Base-by-base conservation (phyloP, 1,140 invertebrate genomes). In the Diorhabda sublineata region DNA sequence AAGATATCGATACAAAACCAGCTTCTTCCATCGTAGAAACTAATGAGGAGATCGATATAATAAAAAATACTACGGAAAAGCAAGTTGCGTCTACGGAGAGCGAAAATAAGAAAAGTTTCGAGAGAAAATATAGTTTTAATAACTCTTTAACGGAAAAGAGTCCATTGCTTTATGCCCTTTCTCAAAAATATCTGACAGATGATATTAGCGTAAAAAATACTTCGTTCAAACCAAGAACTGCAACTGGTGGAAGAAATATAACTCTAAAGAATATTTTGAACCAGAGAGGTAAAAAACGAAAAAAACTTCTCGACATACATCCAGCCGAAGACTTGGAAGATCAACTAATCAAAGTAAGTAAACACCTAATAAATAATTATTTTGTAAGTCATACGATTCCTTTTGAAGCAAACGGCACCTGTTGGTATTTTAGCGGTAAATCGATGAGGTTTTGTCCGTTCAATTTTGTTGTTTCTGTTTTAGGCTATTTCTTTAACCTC, bases 271-370 rank as follows among this genome's bases (percentile, higher is more conserved):
- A 45, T 47, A 58, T 60, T 2, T 2, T 42, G 45, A 59, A 60
- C 42, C 9, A 43, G 42, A 61, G 41, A 68, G 42, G 59, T 42
- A 57, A 52, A 43, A 26, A 58, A 59, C 52, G 42, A 57, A 56
- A 6, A 6, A 45, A 52, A 45, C 4, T 52, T 47, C n/a, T 11
- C 11, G 26, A 64, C 3, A 57, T 64, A 56, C 63, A 64, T 64
- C 63, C 63, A 56, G 63, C 63, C 6, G 63, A 64, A 64, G 43
- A 56, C n/a, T 64, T 64, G 11, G 63, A 64, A 52, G 11, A 64
- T 41, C 44, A 57, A 11, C 7, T 64, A 8, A 64, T 2, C 45
- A 45, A n/a, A 11, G 11, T 60, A 60, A 11, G 58, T 26, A n/a
- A 60, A 6, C 6, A 7, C n/a, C 6, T 2, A n/a, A n/a, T 56